phyloP scores from a whole-genome alignment of 2,888 invertebrate species.

The Gymnocheta viridis region DNA sequence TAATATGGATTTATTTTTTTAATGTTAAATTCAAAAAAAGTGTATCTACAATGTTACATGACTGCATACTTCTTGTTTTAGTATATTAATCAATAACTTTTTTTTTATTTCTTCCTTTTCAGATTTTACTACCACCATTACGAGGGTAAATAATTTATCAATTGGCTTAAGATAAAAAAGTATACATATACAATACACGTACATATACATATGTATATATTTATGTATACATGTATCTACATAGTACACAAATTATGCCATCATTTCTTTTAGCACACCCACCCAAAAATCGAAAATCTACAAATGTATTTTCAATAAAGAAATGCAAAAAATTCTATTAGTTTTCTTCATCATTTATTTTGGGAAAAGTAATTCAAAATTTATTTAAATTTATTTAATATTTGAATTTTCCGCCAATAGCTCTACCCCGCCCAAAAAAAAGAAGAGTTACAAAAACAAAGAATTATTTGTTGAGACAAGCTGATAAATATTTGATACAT shows the following conservation, averaged over 20 bases:
- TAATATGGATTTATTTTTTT: too few species aligned
- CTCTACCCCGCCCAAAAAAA: not conserved
- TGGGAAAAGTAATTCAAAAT: slow-evolving; percentile 13
- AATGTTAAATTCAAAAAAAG: too few species aligned
- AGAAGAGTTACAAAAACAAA: not conserved
- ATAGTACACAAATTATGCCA: slow-evolving; percentile 1
- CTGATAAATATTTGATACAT: slow-evolving; percentile 15
- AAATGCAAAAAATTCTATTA: not conserved
- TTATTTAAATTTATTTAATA: not conserved
- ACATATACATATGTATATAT: not conserved
- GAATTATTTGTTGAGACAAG: slow-evolving; percentile 7
- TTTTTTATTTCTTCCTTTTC: slow-evolving; percentile 27
- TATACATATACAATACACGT: not conserved
- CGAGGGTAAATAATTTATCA: slow-evolving; percentile 28
- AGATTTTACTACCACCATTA: slow-evolving; percentile 25
- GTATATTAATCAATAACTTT: slow-evolving; percentile 9
- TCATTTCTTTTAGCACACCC: slow-evolving; percentile 1
- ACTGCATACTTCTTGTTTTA: not conserved
- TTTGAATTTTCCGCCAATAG: not conserved
- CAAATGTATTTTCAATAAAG: not conserved
- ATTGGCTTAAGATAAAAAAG: slow-evolving; percentile 34
- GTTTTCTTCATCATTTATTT: slow-evolving; percentile 14
- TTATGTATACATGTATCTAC: not conserved
- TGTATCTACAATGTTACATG: not conserved
- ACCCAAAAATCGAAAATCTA: slow-evolving; percentile 32